Evolutionary conservation across 2,113 vertebrate species (phyloP).

Genomic region (Sebastes schlegelii): DNA sequence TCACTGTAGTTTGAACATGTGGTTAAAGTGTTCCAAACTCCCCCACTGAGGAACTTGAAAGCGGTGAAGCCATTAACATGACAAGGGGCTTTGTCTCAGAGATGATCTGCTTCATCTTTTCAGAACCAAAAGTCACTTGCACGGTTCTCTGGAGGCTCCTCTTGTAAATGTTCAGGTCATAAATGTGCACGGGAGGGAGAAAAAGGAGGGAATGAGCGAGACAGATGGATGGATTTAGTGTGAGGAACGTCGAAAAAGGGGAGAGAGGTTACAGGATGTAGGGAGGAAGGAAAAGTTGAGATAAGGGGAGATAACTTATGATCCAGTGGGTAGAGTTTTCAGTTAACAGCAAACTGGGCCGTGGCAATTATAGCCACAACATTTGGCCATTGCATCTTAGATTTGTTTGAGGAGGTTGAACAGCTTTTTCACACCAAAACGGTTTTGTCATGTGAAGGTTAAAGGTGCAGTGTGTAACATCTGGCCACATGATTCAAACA

Average conservation of each 20-base stretch:
- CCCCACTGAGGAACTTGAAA: slow-evolving; percentile 33
- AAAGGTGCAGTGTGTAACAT: background rate
- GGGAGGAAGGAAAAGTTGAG: background rate
- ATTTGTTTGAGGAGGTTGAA: background rate
- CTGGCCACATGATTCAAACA: no score
- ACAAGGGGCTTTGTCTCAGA: slow-evolving; percentile 58
- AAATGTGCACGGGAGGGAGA: background rate
- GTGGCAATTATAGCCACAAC: background rate
- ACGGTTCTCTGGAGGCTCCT: slow-evolving; percentile 15
- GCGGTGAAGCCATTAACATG: slow-evolving; percentile 55
- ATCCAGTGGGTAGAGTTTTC: background rate
- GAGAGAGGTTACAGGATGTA: background rate
- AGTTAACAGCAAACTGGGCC: background rate
- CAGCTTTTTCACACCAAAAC: no score
- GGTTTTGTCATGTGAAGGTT: background rate
- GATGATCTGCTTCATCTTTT: slow-evolving; percentile 35
- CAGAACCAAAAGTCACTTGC: background rate
- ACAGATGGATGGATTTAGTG: slow-evolving; percentile 4
- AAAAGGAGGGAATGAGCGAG: background rate
- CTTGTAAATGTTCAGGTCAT: slow-evolving; percentile 13
- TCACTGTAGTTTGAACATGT: slow-evolving; percentile 41
- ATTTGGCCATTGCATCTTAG: background rate
- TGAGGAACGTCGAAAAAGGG: background rate
- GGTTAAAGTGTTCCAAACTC: slow-evolving; percentile 34
- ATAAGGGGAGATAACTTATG: background rate